Base-by-base conservation (phyloP, 1,140 invertebrate species). In the Bombus consobrinus region DNA sequence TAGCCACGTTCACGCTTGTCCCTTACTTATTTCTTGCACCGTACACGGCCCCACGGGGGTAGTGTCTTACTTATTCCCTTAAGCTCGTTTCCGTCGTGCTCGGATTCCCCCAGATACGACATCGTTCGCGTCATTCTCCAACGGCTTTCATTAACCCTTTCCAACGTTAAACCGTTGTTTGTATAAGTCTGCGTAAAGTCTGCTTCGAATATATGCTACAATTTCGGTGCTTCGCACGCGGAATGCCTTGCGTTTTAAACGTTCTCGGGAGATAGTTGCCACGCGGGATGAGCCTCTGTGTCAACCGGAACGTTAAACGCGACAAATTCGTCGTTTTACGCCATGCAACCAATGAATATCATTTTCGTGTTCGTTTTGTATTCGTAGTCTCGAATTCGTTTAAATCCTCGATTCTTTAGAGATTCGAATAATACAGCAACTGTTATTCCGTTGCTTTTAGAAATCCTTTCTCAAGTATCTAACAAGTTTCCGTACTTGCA, bases 11-110 rank as follows among this genome's bases (percentile, higher is more conserved):
- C 85, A 59, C 57, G 89, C 73, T 87, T 83, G 86, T 87, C 79
- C 75, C 79, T 90, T 82, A 83, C 79, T 90, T 85, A 85, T 87
- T 90, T 87, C 79, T 74, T 78, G 73, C 83, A 62, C 77, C 37
- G 79, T 37, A 68, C 39, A 43, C 57, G 3, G 66, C n/a, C 62
- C 28, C 62, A 64, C 43, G 37, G 47, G 25, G 59, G 34, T 86
- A 28, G 47, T 59, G 25, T 28, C 59, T n/a, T 62, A 62, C 75
- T 89, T 88, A 80, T 83, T 86, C 79, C 75, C 64, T 86, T 76
- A 89, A 88, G 79, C 71, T 71, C 64, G 47, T 80, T 81, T 62
- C 75, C 79, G 82, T 83, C 74, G 73, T 64, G 34, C 59, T 32
- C 43, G 47, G 34, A 62, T 71, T 69, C 72, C 71, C 25, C 28